Evolutionary conservation across 2,797 vertebrate genomes (phyloP), one percentile per base, ranked within the genome.

Genomic region (Vireo griseus): DNA sequence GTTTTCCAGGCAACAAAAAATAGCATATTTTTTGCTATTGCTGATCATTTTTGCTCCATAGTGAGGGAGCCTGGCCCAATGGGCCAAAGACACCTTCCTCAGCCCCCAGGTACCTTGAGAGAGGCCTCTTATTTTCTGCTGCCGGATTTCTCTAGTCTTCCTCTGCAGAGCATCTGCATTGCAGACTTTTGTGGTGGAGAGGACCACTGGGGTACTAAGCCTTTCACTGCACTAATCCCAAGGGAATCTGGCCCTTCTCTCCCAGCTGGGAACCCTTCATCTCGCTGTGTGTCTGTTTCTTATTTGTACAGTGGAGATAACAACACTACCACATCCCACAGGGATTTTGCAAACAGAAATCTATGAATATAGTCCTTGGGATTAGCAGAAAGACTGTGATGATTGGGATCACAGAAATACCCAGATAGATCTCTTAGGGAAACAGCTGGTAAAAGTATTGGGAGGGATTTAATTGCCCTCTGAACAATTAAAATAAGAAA

Each of bases 401-500:
- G 75, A 72, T 59, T 81, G 12, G 44, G 85, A 86, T 55, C 40
- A 31, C 63, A 84, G 48, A 75, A 92, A 96, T 73, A 88, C 29
- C 26, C 26, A 81, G 65, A 75, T 2, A 91, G 75, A 76, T 50
- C 89, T 96, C 50, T 62, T 59, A 75, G 76, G 79, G 58, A 94
- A 95, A 91, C 76, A 90, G 63, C 66, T 94, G 76, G 58, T 69
- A 42, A 74, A 94, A 69, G 79, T 87, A 59, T 44, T 87, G 82
- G 78, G 80, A 93, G 39, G 62, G 33, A 87, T 73, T 97, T 80
- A 92, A 87, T 67, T 94, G 86, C 80, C 71, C 48, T 89, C 68
- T 87, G 82, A 93, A 67, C 68, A 88, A 95, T 93, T 94, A 92
- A 94, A 94, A 92, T 57, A 48, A 89, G 89, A 94, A 88, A 93